phyloP scores from a whole-genome alignment of 1,140 invertebrate species.

The Ceratina calcarata region DNA sequence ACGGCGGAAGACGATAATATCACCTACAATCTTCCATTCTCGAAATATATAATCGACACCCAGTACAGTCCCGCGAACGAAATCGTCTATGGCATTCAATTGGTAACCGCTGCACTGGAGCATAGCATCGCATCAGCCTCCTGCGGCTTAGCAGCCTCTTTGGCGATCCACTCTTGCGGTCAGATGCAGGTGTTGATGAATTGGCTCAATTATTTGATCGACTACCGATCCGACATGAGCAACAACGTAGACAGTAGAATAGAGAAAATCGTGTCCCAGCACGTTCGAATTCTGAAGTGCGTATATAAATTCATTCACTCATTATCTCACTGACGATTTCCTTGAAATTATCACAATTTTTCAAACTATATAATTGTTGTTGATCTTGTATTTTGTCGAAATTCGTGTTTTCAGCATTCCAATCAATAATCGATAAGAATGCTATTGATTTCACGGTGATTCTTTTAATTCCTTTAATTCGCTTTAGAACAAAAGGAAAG shows the following conservation, averaged over 20 bases:
- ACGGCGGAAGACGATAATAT: slow-evolving; percentile 41
- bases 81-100: slow-evolving; percentile 61
- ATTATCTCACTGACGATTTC: slow-evolving; percentile 21
- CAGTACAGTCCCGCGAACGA: slow-evolving; percentile 54
- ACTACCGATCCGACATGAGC: slow-evolving; percentile 29
- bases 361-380: not conserved
- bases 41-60: slow-evolving; percentile 49
- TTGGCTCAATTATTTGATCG: slow-evolving; percentile 49
- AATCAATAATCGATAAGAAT: too few relatives aligned
- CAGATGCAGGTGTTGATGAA: slow-evolving; percentile 66
- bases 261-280: slow-evolving; percentile 64
- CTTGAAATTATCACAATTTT: not conserved
- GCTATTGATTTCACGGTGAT: not conserved
- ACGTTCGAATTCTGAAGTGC: slow-evolving; percentile 62
- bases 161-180: slow-evolving; percentile 68
- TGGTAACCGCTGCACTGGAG: slow-evolving; percentile 40
- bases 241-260: slow-evolving; percentile 51
- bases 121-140: slow-evolving; percentile 57
- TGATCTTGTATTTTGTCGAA: not conserved
- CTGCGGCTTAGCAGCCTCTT: slow-evolving; percentile 62
- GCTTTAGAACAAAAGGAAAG: too few relatives aligned
- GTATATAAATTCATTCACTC: not conserved
- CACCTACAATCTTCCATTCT: slow-evolving; percentile 59
- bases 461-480: too few relatives aligned
- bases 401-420: too few relatives aligned